These are phyloP conservation scores for Xiphophorus couchianus DNA, from an alignment of 2,113 vertebrate genomes.

Conservation along the genomic window DNA sequence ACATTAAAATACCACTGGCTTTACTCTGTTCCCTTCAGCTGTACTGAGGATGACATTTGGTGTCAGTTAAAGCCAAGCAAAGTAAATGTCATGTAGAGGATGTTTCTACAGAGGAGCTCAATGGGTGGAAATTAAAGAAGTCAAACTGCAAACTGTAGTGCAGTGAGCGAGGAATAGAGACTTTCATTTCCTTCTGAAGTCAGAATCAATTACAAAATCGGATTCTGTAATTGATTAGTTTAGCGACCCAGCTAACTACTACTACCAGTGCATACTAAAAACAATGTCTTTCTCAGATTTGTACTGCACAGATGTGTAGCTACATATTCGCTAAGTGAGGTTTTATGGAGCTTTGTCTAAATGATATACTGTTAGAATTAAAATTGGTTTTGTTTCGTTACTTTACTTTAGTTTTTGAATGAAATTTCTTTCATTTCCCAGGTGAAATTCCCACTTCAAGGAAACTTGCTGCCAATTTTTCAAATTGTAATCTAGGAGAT, in stretches of 20 bases:
- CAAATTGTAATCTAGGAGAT: not conserved
- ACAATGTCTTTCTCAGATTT: no score
- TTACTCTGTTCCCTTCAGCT: not conserved
- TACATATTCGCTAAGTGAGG: not conserved
- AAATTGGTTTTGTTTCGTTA: no score
- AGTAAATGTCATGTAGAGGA: no score
- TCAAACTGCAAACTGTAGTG: not conserved
- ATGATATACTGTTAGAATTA: not conserved
- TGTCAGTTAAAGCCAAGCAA: not conserved
- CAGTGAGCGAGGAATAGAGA: no score
- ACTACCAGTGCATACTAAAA: not conserved
- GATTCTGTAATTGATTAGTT: not conserved
- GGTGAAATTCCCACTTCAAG: no score
- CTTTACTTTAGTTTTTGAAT: not conserved
- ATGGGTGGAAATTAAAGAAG: no score
- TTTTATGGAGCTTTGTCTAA: not conserved
- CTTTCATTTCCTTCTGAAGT: no score
- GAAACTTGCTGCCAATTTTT: not conserved
- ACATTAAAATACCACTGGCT: not conserved
- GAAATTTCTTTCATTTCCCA: no score
- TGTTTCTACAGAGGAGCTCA: no score
- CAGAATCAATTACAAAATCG: not conserved
- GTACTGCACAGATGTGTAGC: no score
- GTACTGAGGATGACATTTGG: not conserved
- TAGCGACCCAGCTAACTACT: not conserved